Evolutionary conservation across 2,797 vertebrate genomes (phyloP).

Genomic region (Setipinna tenuifilis): DNA sequence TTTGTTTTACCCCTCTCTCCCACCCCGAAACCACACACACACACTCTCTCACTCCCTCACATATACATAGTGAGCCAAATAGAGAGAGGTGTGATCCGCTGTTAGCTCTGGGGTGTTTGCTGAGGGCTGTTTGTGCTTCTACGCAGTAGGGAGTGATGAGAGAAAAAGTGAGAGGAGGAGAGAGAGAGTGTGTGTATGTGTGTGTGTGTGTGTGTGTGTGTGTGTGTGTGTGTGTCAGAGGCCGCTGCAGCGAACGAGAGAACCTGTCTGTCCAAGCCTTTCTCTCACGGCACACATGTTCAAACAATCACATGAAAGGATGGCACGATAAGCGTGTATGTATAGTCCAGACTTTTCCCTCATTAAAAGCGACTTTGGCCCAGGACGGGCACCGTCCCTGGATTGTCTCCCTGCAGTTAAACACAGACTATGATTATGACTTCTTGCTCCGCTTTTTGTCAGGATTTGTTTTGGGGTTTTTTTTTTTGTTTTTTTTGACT

Average conservation of each 20-base stretch:
- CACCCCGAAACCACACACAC: conserved; percentile 36
- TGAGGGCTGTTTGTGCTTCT: conserved; percentile 53
- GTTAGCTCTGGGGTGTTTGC: conserved; percentile 68
- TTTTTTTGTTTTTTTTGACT: conserved; percentile 25
- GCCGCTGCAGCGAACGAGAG: conserved; percentile 36
- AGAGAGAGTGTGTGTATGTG: not conserved
- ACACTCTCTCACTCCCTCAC: not conserved
- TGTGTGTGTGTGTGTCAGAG: not conserved
- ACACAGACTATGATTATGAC: conserved; percentile 51
- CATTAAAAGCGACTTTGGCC: conserved; percentile 66
- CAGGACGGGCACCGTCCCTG: conserved; percentile 14
- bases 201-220: not conserved
- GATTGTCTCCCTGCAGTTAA: conserved; percentile 45
- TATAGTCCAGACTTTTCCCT: conserved; percentile 58
- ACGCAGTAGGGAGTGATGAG: conserved; percentile 45
- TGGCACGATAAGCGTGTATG: conserved; percentile 61
- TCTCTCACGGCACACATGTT: conserved; percentile 55
- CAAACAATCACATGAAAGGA: conserved; percentile 67
- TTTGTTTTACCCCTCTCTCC: conserved; percentile 62
- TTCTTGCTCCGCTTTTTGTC: conserved; percentile 38
- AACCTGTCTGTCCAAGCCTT: conserved; percentile 52
- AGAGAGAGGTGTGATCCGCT: conserved; percentile 62
- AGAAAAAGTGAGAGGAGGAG: conserved; percentile 28
- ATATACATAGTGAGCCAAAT: conserved; percentile 46
- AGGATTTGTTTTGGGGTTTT: too few species aligned